phyloP scores from a whole-genome alignment of 2,888 invertebrate genomes.

The Meiosimyza platycephala region DNA sequence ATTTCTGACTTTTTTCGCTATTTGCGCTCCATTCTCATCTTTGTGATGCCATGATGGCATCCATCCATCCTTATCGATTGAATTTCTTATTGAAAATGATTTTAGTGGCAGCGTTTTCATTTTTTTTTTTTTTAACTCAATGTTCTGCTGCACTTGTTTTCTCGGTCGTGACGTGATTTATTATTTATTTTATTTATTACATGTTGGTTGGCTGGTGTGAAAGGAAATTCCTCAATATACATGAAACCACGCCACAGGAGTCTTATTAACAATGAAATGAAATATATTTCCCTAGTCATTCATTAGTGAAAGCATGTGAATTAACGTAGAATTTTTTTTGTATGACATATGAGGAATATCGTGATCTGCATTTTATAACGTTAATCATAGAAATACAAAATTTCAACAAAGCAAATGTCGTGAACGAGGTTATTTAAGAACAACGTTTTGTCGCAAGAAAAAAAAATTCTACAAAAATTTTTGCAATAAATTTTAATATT shows the following conservation, averaged over 20 bases:
- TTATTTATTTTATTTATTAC: no score
- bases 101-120: constrained; percentile 4
- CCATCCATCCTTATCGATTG: constrained; percentile 2
- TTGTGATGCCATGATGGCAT: no score
- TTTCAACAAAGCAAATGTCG: no score
- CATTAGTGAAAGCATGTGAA: neutral
- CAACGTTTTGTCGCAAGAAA: no score
- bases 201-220: neutral
- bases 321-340: no score
- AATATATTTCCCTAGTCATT: neutral
- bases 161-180: constrained; percentile 2
- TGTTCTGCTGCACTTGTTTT: neutral
- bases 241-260: neutral
- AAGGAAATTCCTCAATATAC: neutral
- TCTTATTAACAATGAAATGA: constrained; percentile 4
- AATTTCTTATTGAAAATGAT: constrained; percentile 22
- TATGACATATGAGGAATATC: no score
- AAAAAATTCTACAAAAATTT: no score
- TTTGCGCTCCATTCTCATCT: neutral
- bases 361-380: no score
- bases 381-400: no score
- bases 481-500: no score
- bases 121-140: no score
- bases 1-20: neutral
- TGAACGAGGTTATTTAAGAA: no score